A percentile compares a stretch with the other conserved stretches of the same genome.
Evolutionary conservation across 2,113 vertebrate genomes (phyloP).

Genomic region (Thomomys bottae): DNA sequence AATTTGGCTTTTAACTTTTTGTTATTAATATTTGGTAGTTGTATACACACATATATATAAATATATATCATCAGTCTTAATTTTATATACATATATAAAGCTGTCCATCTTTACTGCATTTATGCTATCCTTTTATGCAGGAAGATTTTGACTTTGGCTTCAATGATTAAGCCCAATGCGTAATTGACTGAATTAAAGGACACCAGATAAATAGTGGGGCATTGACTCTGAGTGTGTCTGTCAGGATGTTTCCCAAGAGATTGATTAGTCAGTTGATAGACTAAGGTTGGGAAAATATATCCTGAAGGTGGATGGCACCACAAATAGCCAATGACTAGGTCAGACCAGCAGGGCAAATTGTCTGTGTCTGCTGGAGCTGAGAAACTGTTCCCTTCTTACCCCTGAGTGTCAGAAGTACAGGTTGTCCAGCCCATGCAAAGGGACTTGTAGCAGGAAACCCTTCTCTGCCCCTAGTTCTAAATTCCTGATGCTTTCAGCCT

Average conservation of each 20-base stretch:
- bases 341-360: background rate
- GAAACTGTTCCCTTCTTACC: background rate
- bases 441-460: background rate
- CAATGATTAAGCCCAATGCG: background rate
- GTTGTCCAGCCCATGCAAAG: background rate
- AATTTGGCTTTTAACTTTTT: constrained; percentile 22
- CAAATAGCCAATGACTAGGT: background rate
- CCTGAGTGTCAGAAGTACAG: background rate
- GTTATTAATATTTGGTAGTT: background rate
- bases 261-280: background rate
- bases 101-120: background rate
- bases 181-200: background rate
- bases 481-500: background rate
- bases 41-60: background rate
- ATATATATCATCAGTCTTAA: background rate
- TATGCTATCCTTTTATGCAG: background rate
- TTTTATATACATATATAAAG: background rate
- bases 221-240: background rate
- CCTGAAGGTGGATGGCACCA: background rate
- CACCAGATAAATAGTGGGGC: background rate
- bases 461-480: too few relatives aligned
- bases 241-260: background rate
- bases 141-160: background rate
- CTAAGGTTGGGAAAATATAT: background rate
- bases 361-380: too few relatives aligned